Base-by-base conservation (phyloP, 2,888 invertebrate species). In the Charanyca ferruginea region DNA sequence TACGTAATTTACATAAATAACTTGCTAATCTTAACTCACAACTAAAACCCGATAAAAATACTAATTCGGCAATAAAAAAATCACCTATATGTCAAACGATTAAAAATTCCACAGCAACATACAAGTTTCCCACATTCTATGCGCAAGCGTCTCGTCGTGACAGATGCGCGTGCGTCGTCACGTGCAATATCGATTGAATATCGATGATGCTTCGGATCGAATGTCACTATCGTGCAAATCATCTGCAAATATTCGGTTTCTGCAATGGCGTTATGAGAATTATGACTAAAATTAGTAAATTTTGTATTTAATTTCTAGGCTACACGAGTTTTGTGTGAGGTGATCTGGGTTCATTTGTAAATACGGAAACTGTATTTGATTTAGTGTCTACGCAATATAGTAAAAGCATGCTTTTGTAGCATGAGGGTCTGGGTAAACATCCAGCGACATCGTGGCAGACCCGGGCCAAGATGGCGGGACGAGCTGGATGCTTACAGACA, bases 131-230 rank as follows among this genome's bases (percentile, higher is more conserved):
- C 23, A 59, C 49, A 59, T 62, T 35, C 18, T 42, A 60, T 42
- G 60, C 60, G 74, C 74, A 66, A 44, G 38, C 28, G 74, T 32
- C 20, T 70, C 81, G 66, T 32, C 63, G 79, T 79, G 73, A 61
- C 41, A 38, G 20, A 20, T 42, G 38, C 74, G 69, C 78, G 66
- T 77, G 80, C 13, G 3, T 32, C n/a, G 35, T 73, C 81, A 75
- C 78, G 78, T 81, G 78, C 51, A 18, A 8, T 44, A 49, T 57
- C 60, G 48, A 72, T 75, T 57, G 23, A 67, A 5, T 35, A 79
- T 76, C 66, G 66, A 66, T 18, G 41, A 59, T 59, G 32, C 60
- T 25, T 6, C 6, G 42, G 49, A 74, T 80, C 75, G 63, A 69
- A 80, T 80, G 28, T 65, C 72, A 9, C 62, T 2, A 16, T 44